A percentile compares a stretch with the other conserved stretches of the same genome.
Conservation (phyloP, 1,140 invertebrate genomes). For the Mizuhopecten yessoensis region DNA sequence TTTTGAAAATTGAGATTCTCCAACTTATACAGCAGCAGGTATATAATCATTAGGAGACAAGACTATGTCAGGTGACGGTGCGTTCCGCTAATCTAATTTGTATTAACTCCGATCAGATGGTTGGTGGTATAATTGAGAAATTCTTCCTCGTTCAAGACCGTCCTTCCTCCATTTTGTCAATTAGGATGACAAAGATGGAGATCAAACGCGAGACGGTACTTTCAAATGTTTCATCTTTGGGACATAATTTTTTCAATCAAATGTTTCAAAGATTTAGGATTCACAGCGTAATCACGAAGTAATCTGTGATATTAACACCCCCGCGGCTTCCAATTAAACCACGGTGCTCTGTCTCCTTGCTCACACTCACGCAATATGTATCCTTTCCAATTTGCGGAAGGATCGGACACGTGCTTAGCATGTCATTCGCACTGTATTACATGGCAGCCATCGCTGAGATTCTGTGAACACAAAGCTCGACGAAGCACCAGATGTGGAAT, state of each 20-base stretch:
- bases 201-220: not conserved
- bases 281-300: not conserved
- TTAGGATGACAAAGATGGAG: conserved; percentile 15
- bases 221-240: conserved; percentile 28
- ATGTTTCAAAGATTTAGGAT: conserved; percentile 29
- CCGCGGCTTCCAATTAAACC: conserved; percentile 16
- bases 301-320: conserved; percentile 8
- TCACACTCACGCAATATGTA: not conserved
- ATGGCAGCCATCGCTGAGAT: not conserved
- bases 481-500: not conserved
- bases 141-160: not conserved
- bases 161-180: not conserved
- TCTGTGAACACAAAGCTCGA: not conserved
- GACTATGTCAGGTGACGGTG: not conserved
- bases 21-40: not conserved
- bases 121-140: not conserved
- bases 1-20: not conserved
- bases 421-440: conserved; percentile 24
- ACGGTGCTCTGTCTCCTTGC: not conserved
- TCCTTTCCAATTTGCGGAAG: not conserved
- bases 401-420: not conserved
- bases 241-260: conserved; percentile 9
- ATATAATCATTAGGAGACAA: not conserved
- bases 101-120: conserved; percentile 32
- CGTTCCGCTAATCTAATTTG: not conserved